Percentiles rank a stretch among this genome's conserved stretches.
These are phyloP conservation scores for Papilio polyxenes DNA, from an alignment of 1,140 invertebrate species.

Conservation along the genomic window DNA sequence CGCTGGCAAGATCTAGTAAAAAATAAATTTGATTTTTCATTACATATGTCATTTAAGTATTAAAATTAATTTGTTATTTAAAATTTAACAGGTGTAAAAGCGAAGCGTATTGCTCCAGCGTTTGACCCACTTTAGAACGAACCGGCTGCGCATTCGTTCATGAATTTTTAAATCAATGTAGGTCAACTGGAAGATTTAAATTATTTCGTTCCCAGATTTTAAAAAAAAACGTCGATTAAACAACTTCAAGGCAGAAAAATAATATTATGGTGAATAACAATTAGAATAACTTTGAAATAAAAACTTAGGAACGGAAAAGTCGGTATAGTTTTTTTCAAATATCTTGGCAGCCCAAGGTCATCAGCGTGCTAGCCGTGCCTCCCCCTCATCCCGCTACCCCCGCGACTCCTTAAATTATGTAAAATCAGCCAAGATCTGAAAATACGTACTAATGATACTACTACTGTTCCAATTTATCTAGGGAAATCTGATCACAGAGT, in stretches of 20 bases:
- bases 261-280: neutral
- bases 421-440: too few species aligned
- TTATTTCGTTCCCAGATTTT: neutral
- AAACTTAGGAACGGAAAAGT: neutral
- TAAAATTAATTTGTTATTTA: neutral
- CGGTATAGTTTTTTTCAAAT: too few species aligned
- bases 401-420: too few species aligned
- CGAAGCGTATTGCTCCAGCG: neutral
- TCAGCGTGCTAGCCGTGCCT: too few species aligned
- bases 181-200: conserved; percentile 3
- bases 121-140: neutral
- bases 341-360: too few species aligned
- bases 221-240: neutral
- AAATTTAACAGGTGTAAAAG: conserved; percentile 9
- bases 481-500: too few species aligned
- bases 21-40: neutral
- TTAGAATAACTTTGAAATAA: neutral
- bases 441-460: too few species aligned
- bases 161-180: conserved; percentile 24
- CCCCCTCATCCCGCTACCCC: too few species aligned
- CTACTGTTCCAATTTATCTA: too few species aligned
- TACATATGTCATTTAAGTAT: neutral
- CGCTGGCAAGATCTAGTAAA: too few species aligned
- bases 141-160: conserved; percentile 10
- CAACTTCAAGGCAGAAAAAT: neutral